A percentile compares a stretch with the other conserved stretches of the same genome.
phyloP scores from a whole-genome alignment of 23 tunicate species.

The Halocynthia aurantium region DNA sequence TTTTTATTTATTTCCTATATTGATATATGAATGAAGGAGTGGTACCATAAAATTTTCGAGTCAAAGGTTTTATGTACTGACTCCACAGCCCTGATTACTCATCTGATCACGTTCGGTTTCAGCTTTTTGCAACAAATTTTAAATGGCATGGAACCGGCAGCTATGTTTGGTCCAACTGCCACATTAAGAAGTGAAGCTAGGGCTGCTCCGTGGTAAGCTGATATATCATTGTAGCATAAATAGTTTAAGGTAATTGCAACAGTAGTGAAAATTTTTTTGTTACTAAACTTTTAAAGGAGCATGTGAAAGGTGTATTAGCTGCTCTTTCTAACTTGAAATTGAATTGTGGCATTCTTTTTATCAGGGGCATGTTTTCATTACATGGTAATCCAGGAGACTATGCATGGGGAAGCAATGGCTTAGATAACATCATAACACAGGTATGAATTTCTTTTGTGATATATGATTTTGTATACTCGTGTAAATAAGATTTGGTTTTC shows the following conservation, averaged over 20 bases:
- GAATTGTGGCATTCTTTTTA: not conserved
- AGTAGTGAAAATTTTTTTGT: not conserved
- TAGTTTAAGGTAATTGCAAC: not conserved
- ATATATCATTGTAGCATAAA: not conserved
- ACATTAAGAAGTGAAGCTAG: not conserved
- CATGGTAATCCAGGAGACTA: constrained; percentile 80
- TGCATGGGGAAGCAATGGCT: constrained; percentile 76
- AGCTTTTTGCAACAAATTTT: constrained; percentile 6
- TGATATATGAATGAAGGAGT: too few relatives aligned
- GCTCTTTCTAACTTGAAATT: not conserved
- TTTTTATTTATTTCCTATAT: too few relatives aligned
- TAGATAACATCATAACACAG: constrained; percentile 70
- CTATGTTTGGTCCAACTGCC: constrained; percentile 2
- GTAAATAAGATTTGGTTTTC: too few relatives aligned
- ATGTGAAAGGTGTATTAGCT: not conserved
- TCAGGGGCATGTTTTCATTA: constrained; percentile 27
- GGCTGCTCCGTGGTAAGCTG: not conserved
- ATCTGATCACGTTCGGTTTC: not conserved
- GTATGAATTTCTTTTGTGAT: constrained; percentile 7
- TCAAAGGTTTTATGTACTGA: too few relatives aligned
- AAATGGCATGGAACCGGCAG: not conserved
- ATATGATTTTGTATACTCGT: too few relatives aligned
- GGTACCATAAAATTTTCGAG: too few relatives aligned
- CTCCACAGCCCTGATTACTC: too few relatives aligned
- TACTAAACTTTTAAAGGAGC: not conserved